A percentile compares a stretch with the other conserved stretches of the same genome.
Conservation (phyloP, 2,113 vertebrate genomes). For the Pomatorhinus ruficollis region DNA sequence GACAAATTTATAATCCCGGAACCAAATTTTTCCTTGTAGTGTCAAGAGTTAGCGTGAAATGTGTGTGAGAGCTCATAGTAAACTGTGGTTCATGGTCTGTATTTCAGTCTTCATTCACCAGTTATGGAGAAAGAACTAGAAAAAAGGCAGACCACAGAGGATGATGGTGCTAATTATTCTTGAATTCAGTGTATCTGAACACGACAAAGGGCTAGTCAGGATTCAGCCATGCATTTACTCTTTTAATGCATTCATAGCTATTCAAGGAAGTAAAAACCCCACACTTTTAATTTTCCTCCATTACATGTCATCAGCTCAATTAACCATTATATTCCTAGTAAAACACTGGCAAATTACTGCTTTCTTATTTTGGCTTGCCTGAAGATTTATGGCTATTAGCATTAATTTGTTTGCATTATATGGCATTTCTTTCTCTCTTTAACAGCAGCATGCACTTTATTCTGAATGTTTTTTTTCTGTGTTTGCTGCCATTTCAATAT, state of each 20-base stretch:
- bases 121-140: background rate
- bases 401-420: constrained; percentile 78
- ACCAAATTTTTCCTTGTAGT: background rate
- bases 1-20: background rate
- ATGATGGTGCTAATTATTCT: constrained; percentile 35
- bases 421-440: constrained; percentile 75
- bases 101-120: constrained; percentile 50
- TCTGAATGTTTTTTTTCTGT: constrained; percentile 72
- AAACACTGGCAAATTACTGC: constrained; percentile 75
- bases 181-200: constrained; percentile 24
- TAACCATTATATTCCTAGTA: constrained; percentile 75
- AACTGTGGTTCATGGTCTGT: background rate
- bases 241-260: constrained; percentile 55
- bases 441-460: constrained; percentile 78
- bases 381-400: constrained; percentile 77
- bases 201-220: constrained; percentile 56
- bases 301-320: constrained; percentile 79
- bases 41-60: background rate
- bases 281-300: constrained; percentile 75
- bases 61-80: background rate
- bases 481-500: constrained; percentile 84
- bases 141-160: background rate
- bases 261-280: background rate
- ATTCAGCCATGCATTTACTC: constrained; percentile 51
- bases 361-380: constrained; percentile 81